These are phyloP conservation scores for Mus spretus DNA, from an alignment of 2,797 vertebrate species.

Conservation along the genomic window DNA sequence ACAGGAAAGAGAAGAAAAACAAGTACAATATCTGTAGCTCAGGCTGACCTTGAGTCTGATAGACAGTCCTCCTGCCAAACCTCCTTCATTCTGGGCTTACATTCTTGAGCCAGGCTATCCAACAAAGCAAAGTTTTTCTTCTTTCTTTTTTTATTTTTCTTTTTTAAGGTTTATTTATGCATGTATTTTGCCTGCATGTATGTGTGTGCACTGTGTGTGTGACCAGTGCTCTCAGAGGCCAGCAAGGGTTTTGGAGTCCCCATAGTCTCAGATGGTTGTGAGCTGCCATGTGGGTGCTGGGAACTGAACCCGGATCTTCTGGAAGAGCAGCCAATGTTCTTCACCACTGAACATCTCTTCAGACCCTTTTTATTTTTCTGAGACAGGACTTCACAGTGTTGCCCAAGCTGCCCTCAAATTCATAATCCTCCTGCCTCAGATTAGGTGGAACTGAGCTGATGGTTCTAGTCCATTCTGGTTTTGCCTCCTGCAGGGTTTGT, in stretches of 20 bases:
- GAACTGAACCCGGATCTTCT: background rate
- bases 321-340: background rate
- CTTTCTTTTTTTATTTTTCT: too few relatives aligned
- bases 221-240: background rate
- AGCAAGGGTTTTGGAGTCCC: background rate
- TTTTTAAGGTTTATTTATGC: background rate
- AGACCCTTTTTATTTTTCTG: background rate
- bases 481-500: background rate
- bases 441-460: background rate
- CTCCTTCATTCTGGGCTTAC: background rate
- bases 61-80: background rate
- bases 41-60: background rate
- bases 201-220: background rate
- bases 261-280: background rate
- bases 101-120: background rate
- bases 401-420: background rate
- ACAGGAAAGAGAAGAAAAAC: background rate
- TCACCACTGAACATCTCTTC: background rate
- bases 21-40: background rate
- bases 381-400: background rate
- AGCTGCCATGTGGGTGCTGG: background rate
- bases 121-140: background rate
- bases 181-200: background rate
- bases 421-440: background rate
- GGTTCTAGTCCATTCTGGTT: background rate